Base-by-base conservation (phyloP, 2,113 vertebrate species). In the Coptodon bakossiorum region DNA sequence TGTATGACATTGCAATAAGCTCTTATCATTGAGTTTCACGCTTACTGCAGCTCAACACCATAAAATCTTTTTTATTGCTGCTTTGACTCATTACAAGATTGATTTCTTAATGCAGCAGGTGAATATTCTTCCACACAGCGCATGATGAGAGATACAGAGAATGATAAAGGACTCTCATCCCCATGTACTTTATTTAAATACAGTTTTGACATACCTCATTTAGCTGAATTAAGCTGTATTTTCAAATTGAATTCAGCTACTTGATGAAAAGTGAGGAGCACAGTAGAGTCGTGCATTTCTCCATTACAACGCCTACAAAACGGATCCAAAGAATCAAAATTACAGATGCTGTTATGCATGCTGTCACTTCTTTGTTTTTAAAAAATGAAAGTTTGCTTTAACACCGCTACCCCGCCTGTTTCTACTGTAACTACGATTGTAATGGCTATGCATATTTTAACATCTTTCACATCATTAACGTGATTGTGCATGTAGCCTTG, bases 41-140 rank as follows among this genome's bases (percentile, higher is more conserved):
- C 19, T 34, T 61, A 80, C 89, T 71, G 71, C 86, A 81, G 88
- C 38, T 61, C 85, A 29, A 63, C 78, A 31, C 83, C 81, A 82
- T 90, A 82, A 88, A 83, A 91, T 86, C 50, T 71, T 34, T 86
- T 86, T 86, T 71, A 90, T 81, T 80, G 61, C 90, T 50, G 63
- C 83, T 88, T 85, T 86, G 56, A 93, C 84, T 92, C 80, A 78
- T 92, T 82, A 86, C n/a, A 82, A 43, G 53, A 90, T 84, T 73
- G 83, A 88, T 89, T 89, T 81, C 80, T 88, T 87, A 92, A 90
- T 91, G 84, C 83, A 85, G 9, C 45, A 81, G 85, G 68, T 92
- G 87, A 83, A 63, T 76, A 68, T 81, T 89, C 80, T 43, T 73
- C 57, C 76, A 73, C 76, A 22, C 6, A 1, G 34, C 3, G 5